Evolutionary conservation across 2,113 vertebrate genomes (phyloP), one percentile per base, ranked within the genome.

Genomic region (Butorides virescens): DNA sequence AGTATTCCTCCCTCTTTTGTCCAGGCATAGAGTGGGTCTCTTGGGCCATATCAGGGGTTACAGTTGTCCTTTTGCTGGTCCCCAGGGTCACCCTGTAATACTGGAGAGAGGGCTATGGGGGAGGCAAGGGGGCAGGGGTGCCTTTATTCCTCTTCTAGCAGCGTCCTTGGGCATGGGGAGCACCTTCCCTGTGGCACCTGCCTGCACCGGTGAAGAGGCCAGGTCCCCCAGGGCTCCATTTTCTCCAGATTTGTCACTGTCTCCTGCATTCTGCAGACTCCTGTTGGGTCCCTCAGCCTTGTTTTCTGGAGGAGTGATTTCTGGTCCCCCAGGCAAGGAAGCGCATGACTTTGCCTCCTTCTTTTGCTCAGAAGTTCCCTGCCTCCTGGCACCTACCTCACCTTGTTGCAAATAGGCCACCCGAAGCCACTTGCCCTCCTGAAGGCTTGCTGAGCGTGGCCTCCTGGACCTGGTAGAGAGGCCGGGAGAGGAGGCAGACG

Each of bases 181-280:
- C 49, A 52, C 18, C 49, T 56, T 44, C 56, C 34, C 29, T 49
- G 39, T 0, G 1, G 30, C 42, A 32, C 29, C 1, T 0, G 2
- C 50, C 29, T 66, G 68, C 47, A 11, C 11, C 0, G 1, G 7
- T 7, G 27, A 20, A 90, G 42, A 66, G 32, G n/a, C 17, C 68
- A 72, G 25, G 37, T 91, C 22, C 53, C 46, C 1, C 11, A 65
- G 14, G 19, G 36, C 26, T 79, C 15, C 0, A 0, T 71, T 92
- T 85, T 52, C 30, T 56, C 70, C 50, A 32, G 20, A 26, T 93
- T 74, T 76, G 39, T 68, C 32, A 37, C 46, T 7, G 55, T 80
- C 29, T 70, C 53, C 22, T 6, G 15, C 56, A 56, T 34, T 73
- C 50, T 70, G 36, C 39, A 73, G 55, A 15, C 0, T 5, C 14